Percentiles rank a stretch among this genome's conserved stretches.
These are phyloP conservation scores for Drosophila anomalata DNA, from an alignment of 2,888 invertebrate genomes.

Conservation along the genomic window DNA sequence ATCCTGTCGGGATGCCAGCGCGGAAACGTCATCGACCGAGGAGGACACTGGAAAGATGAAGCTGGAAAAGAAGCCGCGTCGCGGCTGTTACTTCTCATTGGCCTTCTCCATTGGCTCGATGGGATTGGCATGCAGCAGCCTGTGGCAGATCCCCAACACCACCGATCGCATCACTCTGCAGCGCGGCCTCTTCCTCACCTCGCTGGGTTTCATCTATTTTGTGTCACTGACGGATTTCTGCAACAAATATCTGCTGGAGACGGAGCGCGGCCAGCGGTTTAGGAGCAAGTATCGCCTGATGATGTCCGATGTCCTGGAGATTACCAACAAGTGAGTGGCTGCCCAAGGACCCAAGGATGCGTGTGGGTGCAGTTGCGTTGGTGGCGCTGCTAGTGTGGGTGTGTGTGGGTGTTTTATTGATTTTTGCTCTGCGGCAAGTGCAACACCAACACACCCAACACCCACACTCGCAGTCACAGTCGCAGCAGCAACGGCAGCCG, in stretches of 20 bases:
- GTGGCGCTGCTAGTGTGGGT: not conserved
- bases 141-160: conserved; percentile 82
- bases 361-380: not conserved
- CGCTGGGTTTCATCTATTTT: conserved; percentile 88
- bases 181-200: conserved; percentile 87
- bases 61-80: conserved; percentile 30
- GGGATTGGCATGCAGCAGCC: conserved; percentile 82
- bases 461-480: conserved; percentile 11
- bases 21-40: not conserved
- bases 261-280: conserved; percentile 86
- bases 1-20: not conserved
- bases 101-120: conserved; percentile 84
- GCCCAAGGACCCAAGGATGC: not conserved
- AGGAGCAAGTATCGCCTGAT: conserved; percentile 88
- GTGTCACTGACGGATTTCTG: conserved; percentile 87
- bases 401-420: conserved; percentile 31
- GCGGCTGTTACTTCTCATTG: conserved; percentile 82
- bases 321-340: conserved; percentile 89
- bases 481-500: not conserved
- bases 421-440: conserved; percentile 28
- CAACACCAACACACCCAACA: conserved; percentile 21
- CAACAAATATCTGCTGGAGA: conserved; percentile 87
- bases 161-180: conserved; percentile 86
- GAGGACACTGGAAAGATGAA: not conserved
- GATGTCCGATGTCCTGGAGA: conserved; percentile 88